phyloP scores from a whole-genome alignment of 2,113 vertebrate species.

The Myotis davidii region DNA sequence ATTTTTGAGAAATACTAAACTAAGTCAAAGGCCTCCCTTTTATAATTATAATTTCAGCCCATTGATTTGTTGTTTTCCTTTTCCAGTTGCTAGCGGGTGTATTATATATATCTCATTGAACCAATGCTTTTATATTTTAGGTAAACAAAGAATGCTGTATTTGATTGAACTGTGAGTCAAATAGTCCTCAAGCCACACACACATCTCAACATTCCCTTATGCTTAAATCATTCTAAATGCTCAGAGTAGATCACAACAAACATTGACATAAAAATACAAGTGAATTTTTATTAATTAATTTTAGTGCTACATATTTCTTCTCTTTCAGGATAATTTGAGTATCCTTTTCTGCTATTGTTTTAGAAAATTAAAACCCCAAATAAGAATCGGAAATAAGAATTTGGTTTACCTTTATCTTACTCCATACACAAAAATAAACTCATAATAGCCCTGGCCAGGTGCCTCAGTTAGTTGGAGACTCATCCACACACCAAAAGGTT shows the following conservation, averaged over 20 bases:
- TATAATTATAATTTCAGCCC: constrained; percentile 12
- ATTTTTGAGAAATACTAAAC: constrained; percentile 35
- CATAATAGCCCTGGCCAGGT: not conserved
- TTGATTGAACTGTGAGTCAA: not conserved
- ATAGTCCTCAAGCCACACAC: not conserved
- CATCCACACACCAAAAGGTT: no score
- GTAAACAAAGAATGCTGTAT: not conserved
- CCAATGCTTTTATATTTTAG: not conserved
- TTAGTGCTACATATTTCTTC: not conserved
- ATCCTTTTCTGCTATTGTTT: constrained; percentile 1
- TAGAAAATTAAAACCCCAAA: not conserved
- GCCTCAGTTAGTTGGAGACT: no score
- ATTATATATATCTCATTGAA: not conserved
- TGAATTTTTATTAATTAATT: not conserved
- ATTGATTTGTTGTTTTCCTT: not conserved
- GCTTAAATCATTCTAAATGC: not conserved
- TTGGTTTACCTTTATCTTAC: not conserved
- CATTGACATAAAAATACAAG: not conserved
- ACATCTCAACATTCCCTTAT: not conserved
- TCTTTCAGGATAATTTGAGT: constrained; percentile 21
- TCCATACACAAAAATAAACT: not conserved
- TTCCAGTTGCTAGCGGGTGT: not conserved
- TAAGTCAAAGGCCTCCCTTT: not conserved
- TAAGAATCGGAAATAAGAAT: not conserved
- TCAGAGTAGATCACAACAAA: not conserved